A percentile compares a stretch with the other conserved stretches of the same genome.
Evolutionary conservation across 2,113 vertebrate genomes (phyloP).

Genomic region (Galemys pyrenaicus): DNA sequence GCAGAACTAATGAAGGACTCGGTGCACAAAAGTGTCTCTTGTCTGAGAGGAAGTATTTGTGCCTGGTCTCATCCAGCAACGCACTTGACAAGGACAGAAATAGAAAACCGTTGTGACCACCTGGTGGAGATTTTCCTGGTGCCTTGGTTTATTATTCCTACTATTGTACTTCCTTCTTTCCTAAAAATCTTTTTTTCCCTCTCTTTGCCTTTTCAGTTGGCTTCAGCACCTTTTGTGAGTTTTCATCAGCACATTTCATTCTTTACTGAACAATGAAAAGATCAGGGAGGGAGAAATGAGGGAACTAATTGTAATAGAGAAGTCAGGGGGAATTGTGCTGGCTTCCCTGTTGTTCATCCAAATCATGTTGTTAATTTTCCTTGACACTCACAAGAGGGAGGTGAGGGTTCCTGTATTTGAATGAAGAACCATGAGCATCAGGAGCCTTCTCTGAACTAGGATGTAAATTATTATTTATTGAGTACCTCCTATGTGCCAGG

Average conservation of each 20-base stretch:
- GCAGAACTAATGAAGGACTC: slow-evolving; percentile 72
- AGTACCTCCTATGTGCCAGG: not conserved
- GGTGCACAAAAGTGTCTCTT: slow-evolving; percentile 56
- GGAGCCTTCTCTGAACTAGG: not conserved
- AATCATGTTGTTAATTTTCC: slow-evolving; percentile 16
- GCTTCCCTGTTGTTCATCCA: slow-evolving; percentile 25
- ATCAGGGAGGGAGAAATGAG: not conserved
- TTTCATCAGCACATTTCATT: slow-evolving; percentile 65
- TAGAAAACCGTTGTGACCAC: slow-evolving; percentile 69
- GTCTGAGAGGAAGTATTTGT: slow-evolving; percentile 60
- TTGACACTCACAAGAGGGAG: not conserved
- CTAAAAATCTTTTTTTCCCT: slow-evolving; percentile 15
- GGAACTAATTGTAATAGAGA: slow-evolving; percentile 6
- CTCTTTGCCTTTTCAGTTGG: slow-evolving; percentile 43
- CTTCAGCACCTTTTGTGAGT: slow-evolving; percentile 59
- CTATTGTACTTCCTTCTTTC: slow-evolving; percentile 58
- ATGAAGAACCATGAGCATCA: not conserved
- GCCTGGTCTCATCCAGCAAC: slow-evolving; percentile 1
- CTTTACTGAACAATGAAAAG: slow-evolving; percentile 56
- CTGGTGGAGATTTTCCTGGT: slow-evolving; percentile 61
- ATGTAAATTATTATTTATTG: not conserved
- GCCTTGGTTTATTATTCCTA: slow-evolving; percentile 57
- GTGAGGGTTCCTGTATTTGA: not conserved
- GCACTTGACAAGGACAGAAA: slow-evolving; percentile 68
- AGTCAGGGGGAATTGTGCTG: not conserved